A percentile compares a stretch with the other conserved stretches of the same genome.
Conservation (phyloP, 2,113 vertebrate genomes). For the Cranoglanis bouderius region DNA sequence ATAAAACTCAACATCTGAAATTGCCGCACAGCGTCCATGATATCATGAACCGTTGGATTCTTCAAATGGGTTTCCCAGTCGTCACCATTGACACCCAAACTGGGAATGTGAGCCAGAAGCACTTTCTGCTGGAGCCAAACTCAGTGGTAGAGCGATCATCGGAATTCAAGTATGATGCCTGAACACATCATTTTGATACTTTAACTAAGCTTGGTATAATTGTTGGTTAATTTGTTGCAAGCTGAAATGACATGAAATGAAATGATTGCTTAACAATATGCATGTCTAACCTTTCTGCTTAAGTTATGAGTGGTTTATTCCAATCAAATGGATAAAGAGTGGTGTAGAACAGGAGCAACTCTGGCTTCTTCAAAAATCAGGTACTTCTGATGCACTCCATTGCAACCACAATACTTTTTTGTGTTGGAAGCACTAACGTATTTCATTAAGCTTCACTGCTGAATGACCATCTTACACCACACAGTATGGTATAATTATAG, state of each 20-base stretch:
- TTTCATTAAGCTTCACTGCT: background rate
- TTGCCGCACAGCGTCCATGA: constrained; percentile 68
- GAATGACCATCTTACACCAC: background rate
- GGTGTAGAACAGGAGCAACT: fast-evolving
- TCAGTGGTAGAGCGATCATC: constrained; percentile 79
- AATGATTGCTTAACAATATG: background rate
- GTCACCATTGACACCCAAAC: constrained; percentile 79
- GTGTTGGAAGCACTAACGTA: background rate
- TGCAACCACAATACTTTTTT: background rate
- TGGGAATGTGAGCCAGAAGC: constrained; percentile 77
- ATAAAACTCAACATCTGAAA: fast-evolving
- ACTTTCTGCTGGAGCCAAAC: constrained; percentile 83
- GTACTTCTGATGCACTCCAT: constrained; percentile 63
- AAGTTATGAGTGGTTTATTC: constrained; percentile 88
- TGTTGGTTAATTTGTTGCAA: background rate
- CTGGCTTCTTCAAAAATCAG: constrained; percentile 75
- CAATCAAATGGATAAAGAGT: constrained; percentile 75
- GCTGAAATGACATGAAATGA: background rate
- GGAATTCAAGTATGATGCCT: constrained; percentile 76
- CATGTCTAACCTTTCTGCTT: constrained; percentile 34
- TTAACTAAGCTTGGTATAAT: background rate
- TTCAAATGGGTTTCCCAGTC: constrained; percentile 94
- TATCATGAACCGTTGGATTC: constrained; percentile 92
- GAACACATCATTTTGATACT: background rate
- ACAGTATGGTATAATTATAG: background rate